Base-by-base conservation (phyloP, 2,113 vertebrate species). In the Candoia aspera region DNA sequence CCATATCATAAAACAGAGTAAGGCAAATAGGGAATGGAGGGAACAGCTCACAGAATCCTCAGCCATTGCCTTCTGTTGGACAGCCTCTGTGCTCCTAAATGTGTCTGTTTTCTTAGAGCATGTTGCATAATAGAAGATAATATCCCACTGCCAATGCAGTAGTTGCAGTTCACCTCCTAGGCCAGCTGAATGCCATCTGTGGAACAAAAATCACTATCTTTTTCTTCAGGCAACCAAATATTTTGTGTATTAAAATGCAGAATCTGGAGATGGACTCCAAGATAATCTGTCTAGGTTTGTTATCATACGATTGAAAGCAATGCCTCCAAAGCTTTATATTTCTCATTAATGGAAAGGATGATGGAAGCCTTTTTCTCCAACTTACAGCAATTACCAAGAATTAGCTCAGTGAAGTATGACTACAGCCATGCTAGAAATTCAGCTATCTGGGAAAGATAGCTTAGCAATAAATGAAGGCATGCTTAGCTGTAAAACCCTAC, bases 351-450 rank as follows among this genome's bases (percentile, higher is more conserved):
- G 46, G 79, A 87, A 87, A 87, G 1, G 46, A 83, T 33, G 33
- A 0, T 10, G 17, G 84, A 64, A 87, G 21, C 85, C 49, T 60
- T 42, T 6, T 8, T 11, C 24, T 86, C 49, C 29, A 83, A 88
- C 86, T 91, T 21, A 17, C 0, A 2, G 13, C n/a, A 84, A 91
- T 92, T 62, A 79, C 60, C 9, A 92, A 23, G 5, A n/a, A 90
- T 88, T 91, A 91, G 84, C 84, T 92, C 64, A 92, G 62, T 92
- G 64, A 88, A 42, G n/a, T 53, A 58, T 57, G 9, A 5, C 46
- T 93, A 89, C 9, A 8, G 17, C 15, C 21, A 23, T 8, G 0
- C 42, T 59, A 17, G 46, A 42, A 46, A 13, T 0, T 88, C 88
- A 89, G 17, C 5, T 95, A 83, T 87, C 83, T 24, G 19, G 86